These are phyloP conservation scores for Rhegmatorhina hoffmannsi DNA, from an alignment of 2,113 vertebrate genomes.

Conservation along the genomic window DNA sequence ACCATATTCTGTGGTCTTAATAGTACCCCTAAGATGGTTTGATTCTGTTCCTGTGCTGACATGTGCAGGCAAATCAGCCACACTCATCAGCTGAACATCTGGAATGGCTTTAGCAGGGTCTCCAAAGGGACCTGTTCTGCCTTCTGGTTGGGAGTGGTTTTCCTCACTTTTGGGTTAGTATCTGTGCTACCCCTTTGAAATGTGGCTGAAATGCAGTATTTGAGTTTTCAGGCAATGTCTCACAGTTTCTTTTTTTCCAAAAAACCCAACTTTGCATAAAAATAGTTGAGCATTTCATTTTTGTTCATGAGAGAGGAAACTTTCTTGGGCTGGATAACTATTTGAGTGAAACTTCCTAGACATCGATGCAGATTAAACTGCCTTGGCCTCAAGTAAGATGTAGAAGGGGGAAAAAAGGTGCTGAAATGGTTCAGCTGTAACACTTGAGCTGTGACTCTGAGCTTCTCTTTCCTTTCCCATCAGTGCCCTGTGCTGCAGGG, in stretches of 20 bases:
- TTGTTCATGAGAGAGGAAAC: not conserved
- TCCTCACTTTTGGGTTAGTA: slow-evolving; percentile 22
- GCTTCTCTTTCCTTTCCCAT: slow-evolving; percentile 45
- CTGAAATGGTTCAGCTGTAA: slow-evolving; percentile 5
- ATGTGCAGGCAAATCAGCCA: slow-evolving; percentile 39
- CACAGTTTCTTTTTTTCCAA: not conserved
- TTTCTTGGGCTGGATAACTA: not conserved
- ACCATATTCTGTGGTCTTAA: no score
- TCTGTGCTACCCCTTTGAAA: not conserved
- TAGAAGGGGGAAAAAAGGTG: not conserved
- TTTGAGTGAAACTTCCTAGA: slow-evolving; percentile 32
- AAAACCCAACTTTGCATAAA: not conserved
- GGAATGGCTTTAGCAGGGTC: slow-evolving; percentile 10
- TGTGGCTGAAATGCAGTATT: not conserved
- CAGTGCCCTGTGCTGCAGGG: slow-evolving; percentile 24
- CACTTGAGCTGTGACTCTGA: slow-evolving; percentile 36
- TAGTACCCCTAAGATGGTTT: not conserved
- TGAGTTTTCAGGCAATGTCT: not conserved
- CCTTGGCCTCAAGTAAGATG: slow-evolving; percentile 16
- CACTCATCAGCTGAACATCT: slow-evolving; percentile 47
- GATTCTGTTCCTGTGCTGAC: not conserved
- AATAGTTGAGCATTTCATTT: slow-evolving; percentile 5
- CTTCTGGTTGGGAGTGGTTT: not conserved
- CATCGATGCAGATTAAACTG: slow-evolving; percentile 41
- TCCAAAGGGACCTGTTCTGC: slow-evolving; percentile 14